These are phyloP conservation scores for Pteronotus mesoamericanus DNA, from an alignment of 2,797 vertebrate species.

Conservation along the genomic window DNA sequence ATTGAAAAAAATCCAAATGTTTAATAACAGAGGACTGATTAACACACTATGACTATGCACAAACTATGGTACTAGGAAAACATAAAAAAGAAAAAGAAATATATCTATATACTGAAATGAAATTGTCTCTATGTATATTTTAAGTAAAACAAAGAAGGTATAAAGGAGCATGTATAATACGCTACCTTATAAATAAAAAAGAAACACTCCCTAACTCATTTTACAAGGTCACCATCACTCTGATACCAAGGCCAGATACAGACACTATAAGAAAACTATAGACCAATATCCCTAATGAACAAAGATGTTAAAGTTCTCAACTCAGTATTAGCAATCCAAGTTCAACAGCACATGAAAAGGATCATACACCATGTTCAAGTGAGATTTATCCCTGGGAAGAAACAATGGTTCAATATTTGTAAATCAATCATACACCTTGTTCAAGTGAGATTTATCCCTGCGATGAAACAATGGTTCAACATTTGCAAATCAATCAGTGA, in stretches of 20 bases:
- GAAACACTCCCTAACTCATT: background rate
- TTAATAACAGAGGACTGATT: background rate
- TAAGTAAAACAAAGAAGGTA: background rate
- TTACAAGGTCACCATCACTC: too few species aligned
- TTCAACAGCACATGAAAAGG: background rate
- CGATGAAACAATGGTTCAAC: too few species aligned
- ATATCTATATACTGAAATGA: background rate
- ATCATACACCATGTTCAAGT: too few species aligned
- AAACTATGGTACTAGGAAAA: background rate
- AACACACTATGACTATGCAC: background rate
- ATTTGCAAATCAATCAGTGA: too few species aligned
- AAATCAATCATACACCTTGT: too few species aligned
- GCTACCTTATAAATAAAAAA: background rate
- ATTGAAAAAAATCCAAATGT: background rate
- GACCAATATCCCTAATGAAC: background rate
- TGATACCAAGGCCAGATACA: too few species aligned
- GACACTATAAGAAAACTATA: background rate
- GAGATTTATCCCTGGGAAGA: too few species aligned
- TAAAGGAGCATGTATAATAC: background rate
- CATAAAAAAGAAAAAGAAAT: background rate
- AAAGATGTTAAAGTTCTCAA: background rate
- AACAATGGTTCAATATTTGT: too few species aligned
- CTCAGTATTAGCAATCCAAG: background rate
- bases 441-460: too few species aligned
- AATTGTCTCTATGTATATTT: background rate